Percentiles rank a stretch among this genome's conserved stretches.
Conservation (phyloP, 2,888 invertebrate genomes). For the Epirrhoe alternata region DNA sequence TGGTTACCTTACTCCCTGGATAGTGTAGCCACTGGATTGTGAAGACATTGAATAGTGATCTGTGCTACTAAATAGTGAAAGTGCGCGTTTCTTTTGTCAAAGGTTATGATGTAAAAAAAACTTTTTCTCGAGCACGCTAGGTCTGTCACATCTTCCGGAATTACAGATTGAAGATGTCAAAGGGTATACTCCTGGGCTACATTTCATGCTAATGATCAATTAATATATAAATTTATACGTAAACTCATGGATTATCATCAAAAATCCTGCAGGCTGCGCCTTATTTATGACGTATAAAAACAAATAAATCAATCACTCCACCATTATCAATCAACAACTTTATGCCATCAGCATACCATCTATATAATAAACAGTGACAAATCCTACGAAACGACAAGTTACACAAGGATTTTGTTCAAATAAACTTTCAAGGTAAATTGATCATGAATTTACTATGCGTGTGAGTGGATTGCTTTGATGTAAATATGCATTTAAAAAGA, state of each 20-base stretch:
- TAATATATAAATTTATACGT: too few relatives aligned
- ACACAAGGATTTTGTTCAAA: slow-evolving; percentile 8
- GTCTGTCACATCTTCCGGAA: too few relatives aligned
- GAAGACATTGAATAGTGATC: too few relatives aligned
- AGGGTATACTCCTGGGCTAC: too few relatives aligned
- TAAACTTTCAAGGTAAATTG: slow-evolving; percentile 13
- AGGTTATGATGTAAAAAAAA: too few relatives aligned
- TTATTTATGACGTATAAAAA: not conserved
- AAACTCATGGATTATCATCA: not conserved
- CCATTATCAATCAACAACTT: not conserved
- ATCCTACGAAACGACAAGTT: not conserved
- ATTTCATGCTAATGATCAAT: too few relatives aligned
- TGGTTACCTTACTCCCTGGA: too few relatives aligned
- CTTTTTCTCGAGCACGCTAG: too few relatives aligned
- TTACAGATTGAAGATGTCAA: too few relatives aligned
- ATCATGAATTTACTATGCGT: slow-evolving; percentile 3
- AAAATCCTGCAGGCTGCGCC: slow-evolving; percentile 3
- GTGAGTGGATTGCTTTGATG: slow-evolving; percentile 18
- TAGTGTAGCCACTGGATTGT: too few relatives aligned
- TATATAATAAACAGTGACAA: not conserved
- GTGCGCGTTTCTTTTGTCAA: not conserved
- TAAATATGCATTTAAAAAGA: not conserved
- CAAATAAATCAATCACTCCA: not conserved
- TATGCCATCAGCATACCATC: not conserved
- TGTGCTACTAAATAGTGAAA: too few relatives aligned